Evolutionary conservation across 1,140 invertebrate genomes (phyloP), one percentile per base, ranked within the genome.

Genomic region (Bombus confusus): DNA sequence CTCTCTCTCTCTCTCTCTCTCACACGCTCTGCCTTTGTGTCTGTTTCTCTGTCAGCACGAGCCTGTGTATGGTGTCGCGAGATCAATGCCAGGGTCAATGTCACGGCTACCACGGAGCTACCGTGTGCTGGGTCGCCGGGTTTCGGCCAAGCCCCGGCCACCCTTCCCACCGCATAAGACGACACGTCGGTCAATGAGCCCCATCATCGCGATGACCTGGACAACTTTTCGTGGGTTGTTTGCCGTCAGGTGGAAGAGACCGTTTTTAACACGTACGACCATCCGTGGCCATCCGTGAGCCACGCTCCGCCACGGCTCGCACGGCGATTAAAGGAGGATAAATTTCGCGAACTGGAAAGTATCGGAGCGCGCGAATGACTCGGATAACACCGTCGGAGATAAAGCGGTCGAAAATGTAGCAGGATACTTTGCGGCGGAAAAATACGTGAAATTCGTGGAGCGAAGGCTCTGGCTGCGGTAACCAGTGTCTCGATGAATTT

Each of bases 1-100:
- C 15, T 66, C 0, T 66, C 64, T 66, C 4, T 34, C n/a, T 64
- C 4, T 31, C 31, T 31, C 22, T 39, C 34, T 59, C 22, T 47
- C 10, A 0, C 28, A n/a, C n/a, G n/a, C 59, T 62, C 31, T 34
- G 18, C 22, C 31, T 34, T 22, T 68, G 2, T 68, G 18, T 68
- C 31, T 68, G 18, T 68, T 22, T 37, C 34, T 37, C 22, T 28
- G 68, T 6, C 13, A 9, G 34, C 10, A 52, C 47, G 47, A 13
- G 18, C 22, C n/a, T 76, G 72, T 69, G 78, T 43, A 64, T 39
- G 66, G 81, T 78, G 72, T 82, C 85, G 83, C 83, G 87, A 79
- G 93, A 94, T 93, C 93, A 93, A 94, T 94, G 93, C 92, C 94
- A 94, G 93, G 94, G 94, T 94, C 94, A 95, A 94, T 94, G 93